Evolutionary conservation across 2,113 vertebrate genomes (phyloP), one percentile per base, ranked within the genome.

Genomic region (Apus apus): DNA sequence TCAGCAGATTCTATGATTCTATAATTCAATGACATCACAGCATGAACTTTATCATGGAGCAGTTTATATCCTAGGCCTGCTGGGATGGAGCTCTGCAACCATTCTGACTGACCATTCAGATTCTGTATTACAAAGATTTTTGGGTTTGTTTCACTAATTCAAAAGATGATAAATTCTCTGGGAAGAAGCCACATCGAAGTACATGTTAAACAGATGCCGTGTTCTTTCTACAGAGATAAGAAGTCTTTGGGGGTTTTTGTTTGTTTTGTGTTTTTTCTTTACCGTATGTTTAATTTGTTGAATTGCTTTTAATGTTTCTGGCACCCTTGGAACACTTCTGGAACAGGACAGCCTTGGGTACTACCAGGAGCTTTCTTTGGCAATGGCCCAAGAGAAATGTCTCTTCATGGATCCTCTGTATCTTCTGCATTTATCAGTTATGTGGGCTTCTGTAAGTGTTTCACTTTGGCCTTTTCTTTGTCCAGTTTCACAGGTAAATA

Each of bases 41-140:
- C 21, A 14, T 20, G 18, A 62, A 29, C 36, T 22, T 46, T 17
- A 13, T 54, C 29, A 2, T 0, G 0, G 3, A 54, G 25, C 19
- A 2, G 8, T 56, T 70, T 60, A 1, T 40, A 0, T 17, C 40
- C 34, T 5, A 9, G 1, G 2, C 43, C 43, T 34, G 43, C 53
- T 32, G 22, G n/a, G 5, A 12, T 4, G 36, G 36, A 38, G n/a
- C 34, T 79, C 13, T 48, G 26, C 19, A 53, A 34, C 30, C 3
- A 0, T 18, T 23, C n/a, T 29, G 36, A 29, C 38, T 46, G 38
- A 22, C 40, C 38, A 9, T 30, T 80, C 50, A n/a, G 34, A 11
- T 56, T 60, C 36, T 68, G 8, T 12, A 16, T 61, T 27, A 56
- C 34, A 48, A 56, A 68, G 34, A 19, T 27, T 57, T 29, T 54